Evolutionary conservation across 2,888 invertebrate species (phyloP).

Genomic region (Sinotaia quadrata): DNA sequence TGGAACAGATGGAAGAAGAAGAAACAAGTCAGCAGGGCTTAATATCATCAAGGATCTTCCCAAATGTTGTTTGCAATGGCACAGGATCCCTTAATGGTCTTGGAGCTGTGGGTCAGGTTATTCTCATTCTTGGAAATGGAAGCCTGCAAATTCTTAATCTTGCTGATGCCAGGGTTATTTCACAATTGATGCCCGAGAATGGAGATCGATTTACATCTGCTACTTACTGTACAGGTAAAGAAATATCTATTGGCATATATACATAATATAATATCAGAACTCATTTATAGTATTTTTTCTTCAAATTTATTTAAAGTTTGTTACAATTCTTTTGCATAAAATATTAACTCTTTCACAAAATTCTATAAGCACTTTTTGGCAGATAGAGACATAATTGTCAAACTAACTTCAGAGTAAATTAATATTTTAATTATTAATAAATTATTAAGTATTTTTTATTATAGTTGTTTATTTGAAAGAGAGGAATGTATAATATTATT

Average conservation of each 20-base stretch:
- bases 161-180: conserved; percentile 80
- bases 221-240: conserved; percentile 86
- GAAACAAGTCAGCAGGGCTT: conserved; percentile 32
- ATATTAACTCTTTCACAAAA: too few relatives aligned
- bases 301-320: neutral
- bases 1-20: conserved; percentile 59
- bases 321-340: too few relatives aligned
- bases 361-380: too few relatives aligned
- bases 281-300: neutral
- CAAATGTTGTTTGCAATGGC: conserved; percentile 17
- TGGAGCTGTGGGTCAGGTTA: conserved; percentile 20
- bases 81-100: too few relatives aligned
- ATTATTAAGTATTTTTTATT: too few relatives aligned
- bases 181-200: conserved; percentile 74
- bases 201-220: conserved; percentile 81
- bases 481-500: too few relatives aligned
- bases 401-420: too few relatives aligned
- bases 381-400: too few relatives aligned
- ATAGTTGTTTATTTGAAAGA: too few relatives aligned
- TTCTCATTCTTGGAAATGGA: conserved; percentile 9
- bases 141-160: conserved; percentile 79
- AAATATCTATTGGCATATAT: conserved; percentile 7
- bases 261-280: neutral
- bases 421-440: too few relatives aligned
- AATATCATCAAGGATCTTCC: conserved; percentile 16